These are phyloP conservation scores for Sthenelais limicola DNA, from an alignment of 2,888 invertebrate genomes.

Conservation along the genomic window DNA sequence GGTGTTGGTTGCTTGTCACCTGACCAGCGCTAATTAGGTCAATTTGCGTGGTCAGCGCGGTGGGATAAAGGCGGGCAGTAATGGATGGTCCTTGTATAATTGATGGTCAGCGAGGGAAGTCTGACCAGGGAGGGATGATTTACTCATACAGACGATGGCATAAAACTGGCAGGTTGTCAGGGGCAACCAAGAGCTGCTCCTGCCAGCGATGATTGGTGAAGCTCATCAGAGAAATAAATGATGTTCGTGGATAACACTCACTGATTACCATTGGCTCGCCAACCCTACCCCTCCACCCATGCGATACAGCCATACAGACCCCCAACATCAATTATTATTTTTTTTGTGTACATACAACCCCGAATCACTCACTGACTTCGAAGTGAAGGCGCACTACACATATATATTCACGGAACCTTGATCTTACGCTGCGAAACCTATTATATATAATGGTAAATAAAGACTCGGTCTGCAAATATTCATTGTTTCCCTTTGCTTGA, in stretches of 20 bases:
- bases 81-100: constrained; percentile 31
- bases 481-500: no score
- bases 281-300: no score
- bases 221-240: constrained; percentile 36
- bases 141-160: constrained; percentile 33
- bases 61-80: constrained; percentile 20
- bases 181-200: constrained; percentile 16
- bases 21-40: constrained; percentile 31
- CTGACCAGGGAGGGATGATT: constrained; percentile 24
- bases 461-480: no score
- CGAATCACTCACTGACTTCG: no score
- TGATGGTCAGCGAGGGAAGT: constrained; percentile 19
- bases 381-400: no score
- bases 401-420: no score
- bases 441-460: no score
- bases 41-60: constrained; percentile 14
- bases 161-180: constrained; percentile 33
- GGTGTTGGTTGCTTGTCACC: constrained; percentile 38
- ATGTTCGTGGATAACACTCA: constrained; percentile 19
- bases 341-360: no score
- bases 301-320: no score
- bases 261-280: constrained; percentile 5
- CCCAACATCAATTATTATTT: no score
- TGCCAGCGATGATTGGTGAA: constrained; percentile 29
- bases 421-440: no score